These are phyloP conservation scores for Thalassophryne amazonica DNA, from an alignment of 2,797 vertebrate genomes.

Conservation along the genomic window DNA sequence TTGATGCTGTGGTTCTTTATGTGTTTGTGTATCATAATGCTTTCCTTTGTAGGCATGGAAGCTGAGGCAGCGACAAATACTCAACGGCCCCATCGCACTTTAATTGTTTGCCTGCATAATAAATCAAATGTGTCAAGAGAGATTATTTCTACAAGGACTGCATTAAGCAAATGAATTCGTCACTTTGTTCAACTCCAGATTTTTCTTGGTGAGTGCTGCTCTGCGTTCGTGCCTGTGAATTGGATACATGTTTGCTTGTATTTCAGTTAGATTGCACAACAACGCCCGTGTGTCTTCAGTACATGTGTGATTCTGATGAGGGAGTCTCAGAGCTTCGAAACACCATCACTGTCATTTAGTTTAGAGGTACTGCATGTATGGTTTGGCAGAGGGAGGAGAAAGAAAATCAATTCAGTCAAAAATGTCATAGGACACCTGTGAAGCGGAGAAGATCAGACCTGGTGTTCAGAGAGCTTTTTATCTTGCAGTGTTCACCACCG, in stretches of 20 bases:
- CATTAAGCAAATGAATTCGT: conserved; percentile 72
- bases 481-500: background rate
- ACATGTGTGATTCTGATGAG: conserved; percentile 15
- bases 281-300: background rate
- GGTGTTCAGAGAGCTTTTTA: conserved; percentile 21
- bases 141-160: conserved; percentile 69
- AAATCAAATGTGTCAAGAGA: conserved; percentile 74
- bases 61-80: conserved; percentile 58
- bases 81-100: conserved; percentile 47
- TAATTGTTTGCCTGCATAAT: conserved; percentile 78
- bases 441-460: conserved; percentile 32
- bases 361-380: conserved; percentile 24
- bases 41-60: conserved; percentile 36
- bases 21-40: background rate
- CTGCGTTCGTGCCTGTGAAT: background rate
- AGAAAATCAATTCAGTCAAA: conserved; percentile 45
- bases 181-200: conserved; percentile 33
- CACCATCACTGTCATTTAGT: conserved; percentile 38
- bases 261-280: conserved; percentile 13
- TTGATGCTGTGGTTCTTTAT: conserved; percentile 1
- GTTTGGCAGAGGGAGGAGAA: conserved; percentile 7
- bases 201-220: conserved; percentile 3
- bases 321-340: conserved; percentile 5
- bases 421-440: conserved; percentile 19
- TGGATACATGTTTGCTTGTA: conserved; percentile 1